Evolutionary conservation across 2,888 invertebrate species (phyloP).

Genomic region (Agrochola macilenta): DNA sequence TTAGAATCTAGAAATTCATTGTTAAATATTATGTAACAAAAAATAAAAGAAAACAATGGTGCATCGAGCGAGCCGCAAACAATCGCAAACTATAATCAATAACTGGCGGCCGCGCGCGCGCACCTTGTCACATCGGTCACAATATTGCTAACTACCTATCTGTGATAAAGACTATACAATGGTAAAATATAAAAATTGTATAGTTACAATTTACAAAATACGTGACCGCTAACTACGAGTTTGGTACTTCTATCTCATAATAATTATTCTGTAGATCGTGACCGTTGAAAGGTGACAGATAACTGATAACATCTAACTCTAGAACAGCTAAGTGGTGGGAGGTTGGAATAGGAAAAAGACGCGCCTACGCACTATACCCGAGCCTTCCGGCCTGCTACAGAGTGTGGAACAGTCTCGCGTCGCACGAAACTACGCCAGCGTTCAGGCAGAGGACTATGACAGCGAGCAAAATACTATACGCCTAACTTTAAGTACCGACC

Average conservation of each 20-base stretch:
- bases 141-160: slow-evolving; percentile 87
- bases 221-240: slow-evolving; percentile 89
- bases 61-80: slow-evolving; percentile 79
- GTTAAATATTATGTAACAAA: slow-evolving; percentile 90
- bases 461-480: slow-evolving; percentile 78
- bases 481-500: slow-evolving; percentile 83
- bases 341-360: slow-evolving; percentile 76
- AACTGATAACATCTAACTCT: slow-evolving; percentile 81
- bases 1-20: slow-evolving; percentile 90
- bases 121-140: slow-evolving; percentile 78
- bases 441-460: slow-evolving; percentile 66
- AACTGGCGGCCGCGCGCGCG: slow-evolving; percentile 72
- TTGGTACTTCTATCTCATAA: slow-evolving; percentile 89
- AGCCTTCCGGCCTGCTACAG: slow-evolving; percentile 53
- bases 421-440: slow-evolving; percentile 42
- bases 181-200: slow-evolving; percentile 90
- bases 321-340: slow-evolving; percentile 86
- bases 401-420: slow-evolving; percentile 16
- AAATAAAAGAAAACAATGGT: slow-evolving; percentile 88
- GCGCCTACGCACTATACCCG: slow-evolving; percentile 79
- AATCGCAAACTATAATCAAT: slow-evolving; percentile 77
- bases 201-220: slow-evolving; percentile 90
- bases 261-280: slow-evolving; percentile 82
- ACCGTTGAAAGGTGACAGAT: slow-evolving; percentile 74
- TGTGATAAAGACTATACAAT: slow-evolving; percentile 89